phyloP scores from a whole-genome alignment of 2,113 vertebrate species.

The Rana temporaria region DNA sequence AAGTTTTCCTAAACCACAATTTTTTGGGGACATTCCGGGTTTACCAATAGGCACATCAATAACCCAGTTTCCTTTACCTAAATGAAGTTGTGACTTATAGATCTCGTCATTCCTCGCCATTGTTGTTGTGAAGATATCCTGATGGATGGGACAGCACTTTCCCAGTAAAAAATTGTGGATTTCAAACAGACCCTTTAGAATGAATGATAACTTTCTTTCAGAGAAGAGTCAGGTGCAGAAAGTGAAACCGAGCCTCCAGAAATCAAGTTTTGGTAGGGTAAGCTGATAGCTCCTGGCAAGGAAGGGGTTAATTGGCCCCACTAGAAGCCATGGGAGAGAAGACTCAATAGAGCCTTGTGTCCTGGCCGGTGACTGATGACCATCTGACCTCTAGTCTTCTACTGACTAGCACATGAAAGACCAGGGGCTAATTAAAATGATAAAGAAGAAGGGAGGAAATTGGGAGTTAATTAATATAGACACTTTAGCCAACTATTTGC shows the following conservation, averaged over 20 bases:
- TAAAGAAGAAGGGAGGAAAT: slow-evolving; percentile 54
- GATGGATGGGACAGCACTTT: neutral
- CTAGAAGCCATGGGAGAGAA: slow-evolving; percentile 38
- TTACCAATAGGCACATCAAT: neutral
- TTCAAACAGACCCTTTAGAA: neutral
- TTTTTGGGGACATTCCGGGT: no score
- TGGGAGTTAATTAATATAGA: slow-evolving; percentile 52
- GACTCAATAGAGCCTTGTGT: slow-evolving; percentile 43
- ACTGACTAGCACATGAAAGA: slow-evolving; percentile 51
- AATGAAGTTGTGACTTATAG: neutral
- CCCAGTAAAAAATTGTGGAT: neutral
- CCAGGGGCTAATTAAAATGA: slow-evolving; percentile 55
- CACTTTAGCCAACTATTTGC: slow-evolving; percentile 41
- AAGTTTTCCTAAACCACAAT: no score
- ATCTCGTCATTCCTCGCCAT: neutral
- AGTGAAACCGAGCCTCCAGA: neutral
- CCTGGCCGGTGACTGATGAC: slow-evolving; percentile 51
- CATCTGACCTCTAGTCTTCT: slow-evolving; percentile 52
- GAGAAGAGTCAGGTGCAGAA: neutral
- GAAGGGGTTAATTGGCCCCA: slow-evolving; percentile 39
- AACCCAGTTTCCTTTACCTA: neutral
- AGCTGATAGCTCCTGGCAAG: slow-evolving; percentile 7
- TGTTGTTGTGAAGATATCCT: neutral
- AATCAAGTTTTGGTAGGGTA: slow-evolving; percentile 1
- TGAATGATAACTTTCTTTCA: neutral